phyloP scores from a whole-genome alignment of 2,113 vertebrate genomes.

The Mirza zaza region DNA sequence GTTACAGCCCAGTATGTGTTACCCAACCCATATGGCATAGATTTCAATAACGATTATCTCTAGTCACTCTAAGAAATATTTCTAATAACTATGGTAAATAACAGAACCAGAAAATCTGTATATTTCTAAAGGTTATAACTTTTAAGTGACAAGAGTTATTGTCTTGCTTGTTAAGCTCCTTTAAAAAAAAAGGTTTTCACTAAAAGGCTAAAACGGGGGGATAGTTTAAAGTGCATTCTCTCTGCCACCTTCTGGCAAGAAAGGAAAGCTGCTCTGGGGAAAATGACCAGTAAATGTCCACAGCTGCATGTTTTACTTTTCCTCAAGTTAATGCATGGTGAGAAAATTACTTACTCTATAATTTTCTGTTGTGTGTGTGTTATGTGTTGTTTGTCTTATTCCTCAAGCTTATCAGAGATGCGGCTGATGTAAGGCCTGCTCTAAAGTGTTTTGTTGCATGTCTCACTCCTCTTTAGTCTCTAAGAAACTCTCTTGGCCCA shows the following conservation, averaged over 20 bases:
- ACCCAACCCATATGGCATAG: slow-evolving; percentile 76
- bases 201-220: fast-evolving
- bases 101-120: slow-evolving; percentile 68
- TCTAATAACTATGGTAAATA: slow-evolving; percentile 77
- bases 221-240: background rate
- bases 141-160: slow-evolving; percentile 12
- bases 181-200: background rate
- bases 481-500: background rate
- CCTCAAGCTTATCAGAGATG: background rate
- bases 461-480: background rate
- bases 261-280: background rate
- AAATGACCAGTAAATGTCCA: background rate
- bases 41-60: slow-evolving; percentile 72
- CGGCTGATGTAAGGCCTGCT: background rate
- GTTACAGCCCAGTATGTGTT: slow-evolving; percentile 74
- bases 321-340: background rate
- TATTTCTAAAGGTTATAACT: slow-evolving; percentile 60
- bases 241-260: slow-evolving; percentile 77
- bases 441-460: background rate
- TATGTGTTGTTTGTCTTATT: background rate
- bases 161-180: background rate
- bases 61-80: slow-evolving; percentile 72
- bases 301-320: background rate
- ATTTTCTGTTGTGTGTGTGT: background rate
- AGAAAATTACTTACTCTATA: background rate